phyloP scores from a whole-genome alignment of 30 jellyfish, hydroid and myxozoan species.

The Haliclystus octoradiatus region DNA sequence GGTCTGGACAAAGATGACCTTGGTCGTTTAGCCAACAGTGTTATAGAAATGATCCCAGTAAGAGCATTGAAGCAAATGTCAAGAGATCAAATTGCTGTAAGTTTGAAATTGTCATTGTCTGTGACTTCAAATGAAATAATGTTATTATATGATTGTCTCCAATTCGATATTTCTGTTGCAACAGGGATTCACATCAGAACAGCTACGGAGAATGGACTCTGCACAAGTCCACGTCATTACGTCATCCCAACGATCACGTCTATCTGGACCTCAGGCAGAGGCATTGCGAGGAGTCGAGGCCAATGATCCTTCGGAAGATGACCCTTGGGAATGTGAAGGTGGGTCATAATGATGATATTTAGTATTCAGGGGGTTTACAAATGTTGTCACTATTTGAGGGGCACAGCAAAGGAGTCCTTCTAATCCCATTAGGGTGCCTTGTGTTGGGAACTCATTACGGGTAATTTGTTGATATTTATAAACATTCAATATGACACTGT shows the following conservation, averaged over 20 bases:
- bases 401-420: too few species aligned
- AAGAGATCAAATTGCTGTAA: constrained; percentile 21
- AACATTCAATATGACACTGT: too few species aligned
- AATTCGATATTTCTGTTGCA: background rate
- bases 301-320: constrained; percentile 47
- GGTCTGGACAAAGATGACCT: constrained; percentile 42
- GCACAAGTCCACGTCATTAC: constrained; percentile 41
- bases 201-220: constrained; percentile 27
- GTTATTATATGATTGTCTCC: background rate
- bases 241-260: constrained; percentile 16
- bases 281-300: constrained; percentile 40
- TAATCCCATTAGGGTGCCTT: too few species aligned
- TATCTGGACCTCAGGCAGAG: constrained; percentile 24
- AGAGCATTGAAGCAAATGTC: constrained; percentile 28
- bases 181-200: constrained; percentile 54
- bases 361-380: too few species aligned
- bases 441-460: too few species aligned
- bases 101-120: too few species aligned
- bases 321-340: constrained; percentile 63
- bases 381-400: too few species aligned
- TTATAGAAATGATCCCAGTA: constrained; percentile 26
- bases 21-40: constrained; percentile 27
- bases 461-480: too few species aligned
- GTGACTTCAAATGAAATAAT: too few species aligned
- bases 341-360: background rate